Base-by-base conservation (phyloP, 2,888 invertebrate genomes). In the Terebella lapidaria region DNA sequence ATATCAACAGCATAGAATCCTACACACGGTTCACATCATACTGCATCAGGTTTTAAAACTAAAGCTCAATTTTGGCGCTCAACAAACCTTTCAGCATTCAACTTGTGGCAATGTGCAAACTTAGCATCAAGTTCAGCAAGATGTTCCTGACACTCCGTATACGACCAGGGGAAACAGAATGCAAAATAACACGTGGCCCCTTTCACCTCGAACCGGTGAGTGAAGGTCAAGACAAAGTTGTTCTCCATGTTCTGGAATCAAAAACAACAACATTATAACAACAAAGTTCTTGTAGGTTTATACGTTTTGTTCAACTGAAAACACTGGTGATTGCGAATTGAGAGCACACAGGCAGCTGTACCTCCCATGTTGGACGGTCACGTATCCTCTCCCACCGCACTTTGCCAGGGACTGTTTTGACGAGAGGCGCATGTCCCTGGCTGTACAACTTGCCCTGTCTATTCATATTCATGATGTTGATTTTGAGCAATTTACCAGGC, bases 151-250 rank as follows among this genome's bases (percentile, higher is more conserved):
- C 90, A 84, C 72, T 94, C 92, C 0, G 86, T 85, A 76, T 91
- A 93, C 0, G 92, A 89, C 82, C 88, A 93, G 1, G 94, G 94
- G 81, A 90, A 94, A 3, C 92, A 92, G 81, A 94, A 94, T 0
- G 93, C 92, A 82, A 93, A 90, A 81, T 90, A 93, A 4, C 88
- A 88, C 2, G 88, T 86, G 24, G 89, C 87, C 64, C 87, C 73
- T 59, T 69, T 69, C 2, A 71, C 64, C 56, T 77, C 77, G 59
- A 82, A 82, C 87, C 90, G 71, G 88, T 91, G 59, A 86, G 85
- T 22, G 88, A 82, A 80, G 54, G 74, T 73, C 63, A 82, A 66
- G 57, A 74, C 72, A 67, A 80, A 81, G 65, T 80, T 74, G 3
- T 73, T 73, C 59, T 79, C 78, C 18, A 74, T 71, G 29, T 70